These are phyloP conservation scores for Luehdorfia chinensis DNA, from an alignment of 1,140 invertebrate genomes.

Conservation along the genomic window DNA sequence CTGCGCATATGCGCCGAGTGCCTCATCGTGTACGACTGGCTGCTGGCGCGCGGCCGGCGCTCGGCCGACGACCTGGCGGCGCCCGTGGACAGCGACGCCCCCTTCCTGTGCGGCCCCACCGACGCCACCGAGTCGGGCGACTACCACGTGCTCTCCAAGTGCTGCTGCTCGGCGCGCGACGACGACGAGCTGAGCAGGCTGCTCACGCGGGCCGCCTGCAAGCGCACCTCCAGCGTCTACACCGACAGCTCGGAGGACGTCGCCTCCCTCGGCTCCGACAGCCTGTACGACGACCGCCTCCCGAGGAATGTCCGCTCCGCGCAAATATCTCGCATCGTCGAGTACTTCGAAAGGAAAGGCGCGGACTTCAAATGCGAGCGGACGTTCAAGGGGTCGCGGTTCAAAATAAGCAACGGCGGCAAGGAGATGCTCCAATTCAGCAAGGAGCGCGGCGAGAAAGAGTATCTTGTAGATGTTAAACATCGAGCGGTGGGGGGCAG, in stretches of 20 bases:
- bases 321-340: conserved; percentile 91
- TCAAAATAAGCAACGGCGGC: conserved; percentile 24
- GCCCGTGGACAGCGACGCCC: conserved; percentile 19
- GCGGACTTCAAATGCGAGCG: conserved; percentile 67
- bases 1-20: conserved; percentile 44
- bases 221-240: conserved; percentile 89
- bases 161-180: conserved; percentile 39
- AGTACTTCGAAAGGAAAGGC: conserved; percentile 89
- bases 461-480: conserved; percentile 49
- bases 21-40: conserved; percentile 46
- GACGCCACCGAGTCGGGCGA: conserved; percentile 33
- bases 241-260: conserved; percentile 92
- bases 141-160: conserved; percentile 49
- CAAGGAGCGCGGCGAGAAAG: conserved; percentile 23
- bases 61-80: conserved; percentile 79
- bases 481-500: conserved; percentile 48
- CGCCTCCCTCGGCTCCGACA: conserved; percentile 86
- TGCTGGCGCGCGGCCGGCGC: conserved; percentile 59
- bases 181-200: conserved; percentile 29
- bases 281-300: conserved; percentile 81
- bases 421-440: conserved; percentile 30
- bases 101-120: conserved; percentile 47
- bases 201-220: conserved; percentile 75
- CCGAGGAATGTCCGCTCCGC: conserved; percentile 78
- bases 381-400: conserved; percentile 10